phyloP scores from a whole-genome alignment of 1,140 invertebrate species.

The Drosophila bifasciata region DNA sequence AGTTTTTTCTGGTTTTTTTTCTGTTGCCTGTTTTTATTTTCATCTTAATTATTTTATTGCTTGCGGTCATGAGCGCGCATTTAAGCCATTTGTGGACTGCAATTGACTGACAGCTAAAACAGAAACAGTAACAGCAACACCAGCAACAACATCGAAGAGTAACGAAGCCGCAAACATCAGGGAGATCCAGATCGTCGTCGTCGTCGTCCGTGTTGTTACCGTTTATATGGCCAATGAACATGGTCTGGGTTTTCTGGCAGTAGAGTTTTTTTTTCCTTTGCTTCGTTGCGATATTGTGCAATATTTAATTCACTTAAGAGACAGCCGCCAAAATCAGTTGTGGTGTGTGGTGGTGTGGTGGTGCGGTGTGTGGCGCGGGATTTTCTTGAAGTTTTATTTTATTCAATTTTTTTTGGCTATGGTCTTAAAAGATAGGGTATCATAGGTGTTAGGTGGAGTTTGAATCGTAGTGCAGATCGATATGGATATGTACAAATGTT shows the following conservation, averaged over 20 bases:
- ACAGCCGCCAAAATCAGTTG: constrained; percentile 70
- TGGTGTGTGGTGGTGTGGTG: constrained; percentile 48
- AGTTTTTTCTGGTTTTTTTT: constrained; percentile 42
- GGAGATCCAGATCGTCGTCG: constrained; percentile 53
- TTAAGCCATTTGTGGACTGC: constrained; percentile 76
- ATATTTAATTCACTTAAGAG: constrained; percentile 78
- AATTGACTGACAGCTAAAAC: constrained; percentile 61
- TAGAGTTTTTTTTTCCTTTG: constrained; percentile 14
- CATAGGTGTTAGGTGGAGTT: too few species aligned
- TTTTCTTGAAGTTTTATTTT: constrained; percentile 43
- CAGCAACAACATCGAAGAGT: constrained; percentile 29
- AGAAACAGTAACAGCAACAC: constrained; percentile 15
- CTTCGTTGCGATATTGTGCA: constrained; percentile 59
- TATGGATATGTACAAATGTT: too few species aligned
- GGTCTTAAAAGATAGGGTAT: too few species aligned
- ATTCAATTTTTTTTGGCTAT: constrained; percentile 33
- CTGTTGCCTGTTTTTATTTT: constrained; percentile 38
- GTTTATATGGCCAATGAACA: constrained; percentile 80
- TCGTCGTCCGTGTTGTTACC: constrained; percentile 63
- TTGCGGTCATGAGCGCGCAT: constrained; percentile 80
- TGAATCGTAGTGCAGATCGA: too few species aligned
- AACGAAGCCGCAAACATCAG: constrained; percentile 8
- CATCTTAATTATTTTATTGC: constrained; percentile 81
- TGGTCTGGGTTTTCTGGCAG: constrained; percentile 56
- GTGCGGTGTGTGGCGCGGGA: constrained; percentile 61